Evolutionary conservation across 2,888 invertebrate species (phyloP).

Genomic region (Endotricha flammealis): DNA sequence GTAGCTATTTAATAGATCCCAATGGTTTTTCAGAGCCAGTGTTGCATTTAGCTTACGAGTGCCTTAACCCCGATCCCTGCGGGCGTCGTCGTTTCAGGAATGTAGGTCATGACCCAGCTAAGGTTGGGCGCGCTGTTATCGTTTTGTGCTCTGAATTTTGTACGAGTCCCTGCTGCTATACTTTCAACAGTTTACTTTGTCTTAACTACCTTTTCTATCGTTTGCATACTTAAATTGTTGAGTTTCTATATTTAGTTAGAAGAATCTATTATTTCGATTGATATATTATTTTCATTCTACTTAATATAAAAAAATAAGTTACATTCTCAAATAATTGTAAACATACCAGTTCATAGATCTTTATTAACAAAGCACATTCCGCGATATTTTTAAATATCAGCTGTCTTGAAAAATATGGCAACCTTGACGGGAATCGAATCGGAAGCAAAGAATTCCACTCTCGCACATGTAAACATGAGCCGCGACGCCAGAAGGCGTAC

Average conservation of each 20-base stretch:
- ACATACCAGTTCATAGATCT: too few species aligned
- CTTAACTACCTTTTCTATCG: too few species aligned
- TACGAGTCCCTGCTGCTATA: not conserved
- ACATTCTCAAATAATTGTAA: too few species aligned
- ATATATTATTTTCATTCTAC: too few species aligned
- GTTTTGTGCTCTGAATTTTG: not conserved
- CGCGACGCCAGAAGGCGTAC: slow-evolving; percentile 17
- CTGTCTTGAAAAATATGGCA: not conserved
- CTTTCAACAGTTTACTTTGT: not conserved
- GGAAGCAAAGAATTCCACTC: not conserved
- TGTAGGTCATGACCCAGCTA: not conserved
- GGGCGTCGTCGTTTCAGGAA: not conserved
- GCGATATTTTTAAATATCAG: too few species aligned
- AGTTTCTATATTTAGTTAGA: too few species aligned
- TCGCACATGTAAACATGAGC: not conserved
- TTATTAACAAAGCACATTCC: too few species aligned
- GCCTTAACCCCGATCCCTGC: slow-evolving; percentile 1
- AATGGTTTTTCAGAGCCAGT: not conserved
- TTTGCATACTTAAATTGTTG: too few species aligned
- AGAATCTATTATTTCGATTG: too few species aligned
- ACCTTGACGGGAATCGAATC: not conserved
- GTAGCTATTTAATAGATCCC: not conserved
- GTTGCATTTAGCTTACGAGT: not conserved
- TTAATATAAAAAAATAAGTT: too few species aligned
- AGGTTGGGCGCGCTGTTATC: not conserved